phyloP scores from a whole-genome alignment of 64 coral and sea anemone genomes.

The Trachythela sp. region DNA sequence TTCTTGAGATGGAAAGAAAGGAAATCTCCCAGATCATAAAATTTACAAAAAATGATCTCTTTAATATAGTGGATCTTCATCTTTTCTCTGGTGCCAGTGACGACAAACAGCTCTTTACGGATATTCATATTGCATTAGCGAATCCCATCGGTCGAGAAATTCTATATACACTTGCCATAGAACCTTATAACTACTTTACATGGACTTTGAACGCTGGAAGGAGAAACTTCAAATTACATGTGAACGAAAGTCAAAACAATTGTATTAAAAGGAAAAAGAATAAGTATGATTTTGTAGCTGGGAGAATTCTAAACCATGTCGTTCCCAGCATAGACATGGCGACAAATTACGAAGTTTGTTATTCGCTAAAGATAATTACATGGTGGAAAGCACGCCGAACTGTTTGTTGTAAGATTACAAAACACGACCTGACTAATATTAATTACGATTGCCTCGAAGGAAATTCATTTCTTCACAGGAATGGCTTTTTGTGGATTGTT shows the following conservation, averaged over 20 bases:
- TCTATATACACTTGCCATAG: neutral
- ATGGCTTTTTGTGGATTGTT: neutral
- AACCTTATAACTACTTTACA: neutral
- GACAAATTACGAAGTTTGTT: neutral
- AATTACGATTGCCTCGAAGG: neutral
- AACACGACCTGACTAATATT: neutral
- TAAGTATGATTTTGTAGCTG: neutral
- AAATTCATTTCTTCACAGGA: neutral
- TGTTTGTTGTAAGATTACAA: neutral
- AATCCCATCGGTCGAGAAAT: neutral
- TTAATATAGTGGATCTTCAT: neutral
- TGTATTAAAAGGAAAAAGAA: neutral
- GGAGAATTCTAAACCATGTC: neutral
- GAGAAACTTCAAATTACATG: too few species aligned
- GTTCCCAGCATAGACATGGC: neutral
- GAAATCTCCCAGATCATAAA: neutral
- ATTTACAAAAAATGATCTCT: neutral
- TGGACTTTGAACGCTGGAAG: neutral
- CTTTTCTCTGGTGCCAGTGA: neutral
- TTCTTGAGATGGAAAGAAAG: too few species aligned
- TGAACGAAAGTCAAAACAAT: neutral
- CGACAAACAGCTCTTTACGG: neutral
- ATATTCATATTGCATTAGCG: neutral
- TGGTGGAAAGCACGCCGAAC: neutral
- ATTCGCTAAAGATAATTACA: neutral